Conservation (phyloP, 2,113 vertebrate genomes). For the Kryptolebias marmoratus region DNA sequence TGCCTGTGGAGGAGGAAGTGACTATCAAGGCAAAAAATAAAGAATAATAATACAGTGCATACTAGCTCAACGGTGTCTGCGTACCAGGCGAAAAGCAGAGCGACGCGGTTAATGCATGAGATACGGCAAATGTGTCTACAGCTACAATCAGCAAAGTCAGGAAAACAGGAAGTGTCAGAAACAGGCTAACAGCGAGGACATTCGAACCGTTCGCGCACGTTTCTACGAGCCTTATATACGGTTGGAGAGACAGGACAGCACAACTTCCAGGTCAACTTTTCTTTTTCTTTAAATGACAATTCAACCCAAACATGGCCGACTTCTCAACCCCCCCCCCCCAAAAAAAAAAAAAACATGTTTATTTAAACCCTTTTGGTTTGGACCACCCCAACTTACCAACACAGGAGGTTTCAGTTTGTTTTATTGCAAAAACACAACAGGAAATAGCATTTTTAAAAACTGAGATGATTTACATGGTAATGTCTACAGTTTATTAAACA, state of each 20-base stretch:
- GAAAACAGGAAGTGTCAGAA: constrained; percentile 43
- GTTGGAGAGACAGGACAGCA: constrained; percentile 80
- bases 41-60: constrained; percentile 68
- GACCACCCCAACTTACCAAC: constrained; percentile 96
- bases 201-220: constrained; percentile 50
- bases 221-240: constrained; percentile 72
- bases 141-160: constrained; percentile 62
- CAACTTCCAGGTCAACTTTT: constrained; percentile 68
- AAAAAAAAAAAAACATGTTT: constrained; percentile 33
- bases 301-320: constrained; percentile 22
- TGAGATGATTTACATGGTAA: constrained; percentile 99
- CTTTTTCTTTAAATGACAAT: constrained; percentile 37
- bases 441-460: constrained; percentile 96
- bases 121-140: constrained; percentile 46
- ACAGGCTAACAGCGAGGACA: constrained; percentile 47
- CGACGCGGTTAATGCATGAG: constrained; percentile 68
- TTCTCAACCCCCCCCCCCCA: constrained; percentile 3
- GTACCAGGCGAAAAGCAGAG: constrained; percentile 55
- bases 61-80: constrained; percentile 73
- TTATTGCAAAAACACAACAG: constrained; percentile 99
- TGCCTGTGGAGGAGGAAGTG: constrained; percentile 84
- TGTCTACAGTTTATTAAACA: constrained; percentile 98
- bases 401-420: constrained; percentile 99
- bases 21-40: constrained; percentile 75
- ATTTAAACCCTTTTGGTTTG: constrained; percentile 80